Evolutionary conservation across 2,888 invertebrate genomes (phyloP).

Genomic region (Hydrotaea diabolus): DNA sequence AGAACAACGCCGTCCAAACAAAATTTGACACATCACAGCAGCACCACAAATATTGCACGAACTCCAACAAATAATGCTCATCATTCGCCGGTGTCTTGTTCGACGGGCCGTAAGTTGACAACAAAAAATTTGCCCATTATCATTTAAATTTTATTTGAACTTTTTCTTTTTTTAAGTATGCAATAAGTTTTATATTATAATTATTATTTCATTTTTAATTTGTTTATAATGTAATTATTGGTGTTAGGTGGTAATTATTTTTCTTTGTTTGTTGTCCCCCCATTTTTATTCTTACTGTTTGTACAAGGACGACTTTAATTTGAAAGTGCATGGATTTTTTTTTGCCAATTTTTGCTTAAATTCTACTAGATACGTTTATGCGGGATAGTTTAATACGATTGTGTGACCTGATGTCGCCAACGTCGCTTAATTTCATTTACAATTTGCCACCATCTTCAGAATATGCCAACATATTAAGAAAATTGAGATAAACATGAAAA

Average conservation of each 20-base stretch:
- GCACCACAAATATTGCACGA: slow-evolving; percentile 56
- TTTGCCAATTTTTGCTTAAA: too few species aligned
- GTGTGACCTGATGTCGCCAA: too few species aligned
- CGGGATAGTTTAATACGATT: too few species aligned
- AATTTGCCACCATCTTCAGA: too few species aligned
- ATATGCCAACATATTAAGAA: too few species aligned
- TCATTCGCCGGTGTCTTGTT: slow-evolving; percentile 63
- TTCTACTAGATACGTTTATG: too few species aligned
- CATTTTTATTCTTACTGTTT: slow-evolving; percentile 15
- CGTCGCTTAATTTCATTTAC: too few species aligned
- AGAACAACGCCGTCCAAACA: slow-evolving; percentile 67
- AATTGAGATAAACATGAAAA: too few species aligned
- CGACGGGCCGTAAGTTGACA: slow-evolving; percentile 72
- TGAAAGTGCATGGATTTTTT: neutral
- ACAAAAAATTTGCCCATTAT: slow-evolving; percentile 76
- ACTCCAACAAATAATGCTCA: slow-evolving; percentile 34
- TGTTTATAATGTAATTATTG: slow-evolving; percentile 1
- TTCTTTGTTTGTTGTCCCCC: neutral
- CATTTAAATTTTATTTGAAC: slow-evolving; percentile 68
- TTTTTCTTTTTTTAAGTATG: slow-evolving; percentile 12
- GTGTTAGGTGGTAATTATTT: slow-evolving; percentile 25
- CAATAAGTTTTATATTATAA: neutral
- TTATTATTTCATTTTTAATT: neutral
- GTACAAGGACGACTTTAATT: slow-evolving; percentile 11
- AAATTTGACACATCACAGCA: slow-evolving; percentile 21